Evolutionary conservation across 2,113 vertebrate genomes (phyloP), one percentile per base, ranked within the genome.

Genomic region (Aplodontia rufa): DNA sequence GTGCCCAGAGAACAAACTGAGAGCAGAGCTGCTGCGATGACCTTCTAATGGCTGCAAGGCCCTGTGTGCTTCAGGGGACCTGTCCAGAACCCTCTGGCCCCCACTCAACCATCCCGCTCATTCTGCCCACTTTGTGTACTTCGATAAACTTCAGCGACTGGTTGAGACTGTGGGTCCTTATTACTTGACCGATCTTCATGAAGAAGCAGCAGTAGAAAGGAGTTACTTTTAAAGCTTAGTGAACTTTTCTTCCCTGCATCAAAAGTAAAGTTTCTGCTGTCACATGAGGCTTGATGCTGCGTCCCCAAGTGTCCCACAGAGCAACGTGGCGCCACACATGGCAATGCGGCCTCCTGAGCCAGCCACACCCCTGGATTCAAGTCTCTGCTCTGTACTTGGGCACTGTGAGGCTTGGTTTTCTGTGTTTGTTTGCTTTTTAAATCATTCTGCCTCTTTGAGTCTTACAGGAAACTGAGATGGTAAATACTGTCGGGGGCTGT

Each of bases 321-420:
- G 24, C 42, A 8, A 4, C 1, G 9, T 5, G 24, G 82, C 0
- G 0, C 68, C 49, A 1, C 0, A 8, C 35, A 10, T 5, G 4
- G 5, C 1, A 22, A 19, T 2, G 0, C 1, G 20, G 64, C n/a
- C 30, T 4, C 24, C 1, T 1, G 53, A 53, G 12, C n/a, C 51
- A 7, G 4, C 14, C 55, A 40, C n/a, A 1, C 37, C 0, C 5
- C 58, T 60, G 12, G 35, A n/a, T 4, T 28, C 16, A 10, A 1
- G 24, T 35, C 60, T 53, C n/a, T 1, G 45, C 49, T 45, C 60
- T 53, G 20, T 16, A 0, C 12, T 3, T 53, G 55, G 76, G 45
- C 4, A 3, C 19, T 12, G 3, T 12, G 42, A 53, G 55, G 7
- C 40, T 26, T 32, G 64, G 32, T 17, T 66, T 66, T 16, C 10